Conservation (phyloP, 2,888 invertebrate species). For the Ferdinandea cuprea region DNA sequence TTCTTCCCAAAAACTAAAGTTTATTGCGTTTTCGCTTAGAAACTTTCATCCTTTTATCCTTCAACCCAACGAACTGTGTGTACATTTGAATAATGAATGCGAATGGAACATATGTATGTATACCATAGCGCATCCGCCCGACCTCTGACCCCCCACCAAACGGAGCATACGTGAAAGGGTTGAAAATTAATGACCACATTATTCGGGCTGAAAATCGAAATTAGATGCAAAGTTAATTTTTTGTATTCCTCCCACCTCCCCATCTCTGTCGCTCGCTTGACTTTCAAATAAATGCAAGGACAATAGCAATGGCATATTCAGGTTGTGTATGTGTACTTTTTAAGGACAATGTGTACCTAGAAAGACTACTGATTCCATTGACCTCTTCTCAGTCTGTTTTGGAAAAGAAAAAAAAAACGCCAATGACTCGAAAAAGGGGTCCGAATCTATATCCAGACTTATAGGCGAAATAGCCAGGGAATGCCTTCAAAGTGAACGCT, state of each 20-base stretch:
- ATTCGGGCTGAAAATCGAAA: slow-evolving; percentile 74
- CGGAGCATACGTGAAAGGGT: slow-evolving; percentile 57
- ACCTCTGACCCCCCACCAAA: not conserved
- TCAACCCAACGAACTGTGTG: slow-evolving; percentile 18
- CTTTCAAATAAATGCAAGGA: slow-evolving; percentile 61
- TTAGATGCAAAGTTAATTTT: slow-evolving; percentile 73
- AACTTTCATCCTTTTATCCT: slow-evolving; percentile 42
- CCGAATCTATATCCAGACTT: slow-evolving; percentile 56
- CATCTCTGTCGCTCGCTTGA: slow-evolving; percentile 3
- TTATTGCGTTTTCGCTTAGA: slow-evolving; percentile 10
- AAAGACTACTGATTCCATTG: slow-evolving; percentile 33
- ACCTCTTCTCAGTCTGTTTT: slow-evolving; percentile 53
- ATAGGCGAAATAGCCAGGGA: slow-evolving; percentile 21
- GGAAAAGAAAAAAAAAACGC: too few species aligned
- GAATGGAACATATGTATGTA: slow-evolving; percentile 57
- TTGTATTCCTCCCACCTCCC: slow-evolving; percentile 2
- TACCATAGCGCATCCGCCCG: slow-evolving; percentile 18
- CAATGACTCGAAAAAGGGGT: slow-evolving; percentile 70
- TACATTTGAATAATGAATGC: slow-evolving; percentile 70
- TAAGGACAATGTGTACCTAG: slow-evolving; percentile 42
- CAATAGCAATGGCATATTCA: slow-evolving; percentile 25
- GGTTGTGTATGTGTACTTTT: slow-evolving; percentile 9
- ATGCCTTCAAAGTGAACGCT: slow-evolving; percentile 58
- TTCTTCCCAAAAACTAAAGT: slow-evolving; percentile 46
- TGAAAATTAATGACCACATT: slow-evolving; percentile 75